Evolutionary conservation across 2,797 vertebrate genomes (phyloP).

Genomic region (Tenualosa ilisha): DNA sequence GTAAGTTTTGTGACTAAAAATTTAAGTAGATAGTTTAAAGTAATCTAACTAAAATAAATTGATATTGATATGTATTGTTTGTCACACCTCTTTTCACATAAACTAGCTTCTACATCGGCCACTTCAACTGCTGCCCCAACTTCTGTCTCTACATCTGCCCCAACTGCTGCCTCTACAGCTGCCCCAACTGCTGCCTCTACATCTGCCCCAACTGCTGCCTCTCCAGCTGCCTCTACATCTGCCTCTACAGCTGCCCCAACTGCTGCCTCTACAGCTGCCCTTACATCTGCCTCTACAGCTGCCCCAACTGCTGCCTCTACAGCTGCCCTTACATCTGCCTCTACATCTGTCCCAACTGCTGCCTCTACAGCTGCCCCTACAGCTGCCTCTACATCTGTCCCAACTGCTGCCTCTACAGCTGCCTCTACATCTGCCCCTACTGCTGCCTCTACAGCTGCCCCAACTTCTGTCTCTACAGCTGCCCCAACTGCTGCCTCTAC

Average conservation of each 20-base stretch:
- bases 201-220: background rate
- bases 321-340: background rate
- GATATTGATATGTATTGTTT: too few species aligned
- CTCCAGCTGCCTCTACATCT: too few species aligned
- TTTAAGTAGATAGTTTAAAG: background rate
- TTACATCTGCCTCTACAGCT: background rate
- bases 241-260: background rate
- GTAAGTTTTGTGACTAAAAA: background rate
- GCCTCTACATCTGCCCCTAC: background rate
- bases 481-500: too few species aligned
- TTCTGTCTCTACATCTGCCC: background rate
- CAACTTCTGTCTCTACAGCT: background rate
- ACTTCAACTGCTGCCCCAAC: background rate
- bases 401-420: too few species aligned
- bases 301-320: background rate
- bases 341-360: background rate
- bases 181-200: background rate
- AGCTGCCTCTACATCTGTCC: background rate
- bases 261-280: background rate
- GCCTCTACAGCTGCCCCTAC: background rate
- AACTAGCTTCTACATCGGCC: background rate
- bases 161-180: background rate
- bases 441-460: too few species aligned
- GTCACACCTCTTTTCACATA: too few species aligned
- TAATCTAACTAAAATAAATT: background rate